phyloP scores from a whole-genome alignment of 2,888 invertebrate genomes.

The Seira sanloemensis region DNA sequence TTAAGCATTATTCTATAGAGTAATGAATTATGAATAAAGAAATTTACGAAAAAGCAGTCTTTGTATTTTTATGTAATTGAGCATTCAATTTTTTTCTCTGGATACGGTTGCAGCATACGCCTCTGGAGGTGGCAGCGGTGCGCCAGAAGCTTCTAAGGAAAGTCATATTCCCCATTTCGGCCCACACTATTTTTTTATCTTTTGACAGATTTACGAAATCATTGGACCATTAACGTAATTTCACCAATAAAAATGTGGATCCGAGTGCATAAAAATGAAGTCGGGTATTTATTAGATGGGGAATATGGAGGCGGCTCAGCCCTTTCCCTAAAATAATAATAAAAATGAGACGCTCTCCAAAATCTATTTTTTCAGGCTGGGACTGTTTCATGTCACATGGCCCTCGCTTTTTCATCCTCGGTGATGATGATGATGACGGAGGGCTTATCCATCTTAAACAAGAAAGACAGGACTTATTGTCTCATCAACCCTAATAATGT shows the following conservation, averaged over 20 bases:
- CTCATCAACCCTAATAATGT: slow-evolving; percentile 1
- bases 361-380: background rate
- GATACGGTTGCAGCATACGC: background rate
- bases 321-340: slow-evolving; percentile 5
- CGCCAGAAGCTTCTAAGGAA: background rate
- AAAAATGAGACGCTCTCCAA: background rate
- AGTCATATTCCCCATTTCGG: background rate
- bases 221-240: slow-evolving; percentile 61
- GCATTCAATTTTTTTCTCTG: slow-evolving; percentile 17
- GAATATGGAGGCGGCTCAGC: background rate
- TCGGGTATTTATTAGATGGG: slow-evolving; percentile 9
- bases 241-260: slow-evolving; percentile 40
- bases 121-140: background rate
- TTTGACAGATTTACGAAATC: slow-evolving; percentile 61
- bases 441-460: slow-evolving; percentile 49
- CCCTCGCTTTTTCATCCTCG: slow-evolving; percentile 9
- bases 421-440: slow-evolving; percentile 33
- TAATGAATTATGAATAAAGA: slow-evolving; percentile 37
- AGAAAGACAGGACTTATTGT: slow-evolving; percentile 12
- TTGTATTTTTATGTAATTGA: slow-evolving; percentile 33
- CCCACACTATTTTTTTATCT: slow-evolving; percentile 44
- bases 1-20: slow-evolving; percentile 1
- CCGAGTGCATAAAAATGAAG: slow-evolving; percentile 54
- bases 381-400: slow-evolving; percentile 14
- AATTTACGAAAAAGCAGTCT: slow-evolving; percentile 34